phyloP scores from a whole-genome alignment of 37 sponge, comb jelly and placozoan species.

The Chondrilla cf. caribensis region DNA sequence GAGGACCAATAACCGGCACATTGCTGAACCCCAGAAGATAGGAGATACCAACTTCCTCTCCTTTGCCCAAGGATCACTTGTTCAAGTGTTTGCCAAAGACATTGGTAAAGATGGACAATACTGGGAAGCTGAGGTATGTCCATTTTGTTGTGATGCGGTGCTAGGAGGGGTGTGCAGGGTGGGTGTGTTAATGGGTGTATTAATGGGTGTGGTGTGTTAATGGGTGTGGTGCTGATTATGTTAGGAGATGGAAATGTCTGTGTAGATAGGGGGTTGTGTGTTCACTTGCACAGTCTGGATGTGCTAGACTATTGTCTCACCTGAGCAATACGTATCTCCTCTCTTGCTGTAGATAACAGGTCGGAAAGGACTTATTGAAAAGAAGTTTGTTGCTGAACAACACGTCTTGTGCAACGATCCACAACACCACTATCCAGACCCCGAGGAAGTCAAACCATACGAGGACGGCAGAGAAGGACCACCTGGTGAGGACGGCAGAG shows the following conservation, averaged over 20 bases:
- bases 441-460: not conserved
- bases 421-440: not conserved
- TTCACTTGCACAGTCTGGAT: no score
- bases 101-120: not conserved
- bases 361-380: not conserved
- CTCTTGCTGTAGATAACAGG: not conserved
- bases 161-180: not conserved
- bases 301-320: no score
- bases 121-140: constrained; percentile 28
- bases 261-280: no score
- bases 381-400: not conserved
- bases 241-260: no score
- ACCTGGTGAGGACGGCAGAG: not conserved
- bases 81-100: constrained; percentile 47
- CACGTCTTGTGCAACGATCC: not conserved
- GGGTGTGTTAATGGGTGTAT: no score
- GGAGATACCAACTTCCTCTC: constrained; percentile 25
- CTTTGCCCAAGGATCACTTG: constrained; percentile 46
- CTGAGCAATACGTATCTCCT: no score
- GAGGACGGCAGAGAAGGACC: not conserved
- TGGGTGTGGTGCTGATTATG: not conserved
- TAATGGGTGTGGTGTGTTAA: no score
- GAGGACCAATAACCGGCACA: constrained; percentile 34
- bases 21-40: constrained; percentile 25
- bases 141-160: not conserved